A percentile compares a stretch with the other conserved stretches of the same genome.
phyloP scores from a whole-genome alignment of 2,888 invertebrate species.

The Enchytraeus crypticus region DNA sequence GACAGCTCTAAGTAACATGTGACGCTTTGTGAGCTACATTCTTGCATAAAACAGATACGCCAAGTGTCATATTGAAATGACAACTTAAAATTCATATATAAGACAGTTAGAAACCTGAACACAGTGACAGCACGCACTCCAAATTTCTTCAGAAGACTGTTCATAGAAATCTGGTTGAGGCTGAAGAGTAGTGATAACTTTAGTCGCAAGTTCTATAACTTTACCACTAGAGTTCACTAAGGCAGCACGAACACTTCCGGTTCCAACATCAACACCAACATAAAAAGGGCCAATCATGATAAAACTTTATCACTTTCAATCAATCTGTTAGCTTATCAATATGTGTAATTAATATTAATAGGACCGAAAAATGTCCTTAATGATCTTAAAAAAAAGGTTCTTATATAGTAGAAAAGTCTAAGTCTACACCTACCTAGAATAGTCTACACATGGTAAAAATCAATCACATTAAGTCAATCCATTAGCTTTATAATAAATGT shows the following conservation, averaged over 20 bases:
- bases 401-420: too few relatives aligned
- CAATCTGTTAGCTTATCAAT: too few relatives aligned
- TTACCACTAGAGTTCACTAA: slow-evolving; percentile 57
- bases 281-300: slow-evolving; percentile 20
- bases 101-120: slow-evolving; percentile 62
- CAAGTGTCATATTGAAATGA: neutral
- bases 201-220: slow-evolving; percentile 54
- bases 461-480: too few relatives aligned
- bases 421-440: too few relatives aligned
- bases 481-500: too few relatives aligned
- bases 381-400: too few relatives aligned
- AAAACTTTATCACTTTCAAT: neutral
- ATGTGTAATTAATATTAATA: too few relatives aligned
- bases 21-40: too few relatives aligned
- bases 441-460: too few relatives aligned
- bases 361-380: too few relatives aligned
- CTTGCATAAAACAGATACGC: too few relatives aligned
- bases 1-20: too few relatives aligned
- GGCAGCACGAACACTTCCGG: slow-evolving; percentile 78
- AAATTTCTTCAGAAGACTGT: slow-evolving; percentile 82
- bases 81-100: neutral
- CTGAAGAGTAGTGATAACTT: slow-evolving; percentile 66
- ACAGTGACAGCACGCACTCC: slow-evolving; percentile 64
- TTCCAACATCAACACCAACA: slow-evolving; percentile 78
- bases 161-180: slow-evolving; percentile 71